These are phyloP conservation scores for Drosophila nr. fundita DNA, from an alignment of 2,888 invertebrate species.

Conservation along the genomic window DNA sequence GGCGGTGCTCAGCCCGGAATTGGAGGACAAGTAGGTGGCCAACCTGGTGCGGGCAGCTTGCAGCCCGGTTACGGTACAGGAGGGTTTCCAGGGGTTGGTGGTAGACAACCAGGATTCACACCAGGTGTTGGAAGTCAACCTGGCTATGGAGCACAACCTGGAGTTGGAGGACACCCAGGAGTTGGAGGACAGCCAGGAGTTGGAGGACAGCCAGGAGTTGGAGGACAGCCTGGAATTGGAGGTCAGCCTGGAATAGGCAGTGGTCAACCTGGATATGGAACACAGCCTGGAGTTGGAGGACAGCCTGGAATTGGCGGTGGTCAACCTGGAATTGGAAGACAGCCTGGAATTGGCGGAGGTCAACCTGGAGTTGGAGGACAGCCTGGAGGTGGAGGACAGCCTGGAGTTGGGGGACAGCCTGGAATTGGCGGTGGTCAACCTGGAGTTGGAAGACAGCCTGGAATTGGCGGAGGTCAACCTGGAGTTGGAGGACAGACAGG, in stretches of 20 bases:
- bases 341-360: conserved; percentile 11
- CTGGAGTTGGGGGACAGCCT: conserved; percentile 1
- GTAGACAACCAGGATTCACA: no score
- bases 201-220: no score
- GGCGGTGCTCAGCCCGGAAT: conserved; percentile 17
- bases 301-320: conserved; percentile 19
- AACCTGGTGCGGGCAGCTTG: no score
- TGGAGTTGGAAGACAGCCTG: no score
- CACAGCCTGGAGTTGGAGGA: conserved; percentile 32
- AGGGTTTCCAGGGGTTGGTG: no score
- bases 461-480: neutral
- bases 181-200: no score
- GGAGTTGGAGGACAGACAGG: conserved; percentile 15
- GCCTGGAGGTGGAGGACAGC: neutral
- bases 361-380: conserved; percentile 7
- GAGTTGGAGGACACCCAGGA: no score
- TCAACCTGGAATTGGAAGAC: conserved; percentile 17
- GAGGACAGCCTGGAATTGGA: neutral
- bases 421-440: conserved; percentile 13
- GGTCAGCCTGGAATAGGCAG: conserved; percentile 20
- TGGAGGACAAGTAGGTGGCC: conserved; percentile 24
- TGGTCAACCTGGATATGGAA: conserved; percentile 29
- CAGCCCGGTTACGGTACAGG: no score
- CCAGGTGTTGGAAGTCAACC: no score
- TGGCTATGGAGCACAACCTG: conserved; percentile 4